phyloP scores from a whole-genome alignment of 2,888 invertebrate species.

The Aquatica leii region DNA sequence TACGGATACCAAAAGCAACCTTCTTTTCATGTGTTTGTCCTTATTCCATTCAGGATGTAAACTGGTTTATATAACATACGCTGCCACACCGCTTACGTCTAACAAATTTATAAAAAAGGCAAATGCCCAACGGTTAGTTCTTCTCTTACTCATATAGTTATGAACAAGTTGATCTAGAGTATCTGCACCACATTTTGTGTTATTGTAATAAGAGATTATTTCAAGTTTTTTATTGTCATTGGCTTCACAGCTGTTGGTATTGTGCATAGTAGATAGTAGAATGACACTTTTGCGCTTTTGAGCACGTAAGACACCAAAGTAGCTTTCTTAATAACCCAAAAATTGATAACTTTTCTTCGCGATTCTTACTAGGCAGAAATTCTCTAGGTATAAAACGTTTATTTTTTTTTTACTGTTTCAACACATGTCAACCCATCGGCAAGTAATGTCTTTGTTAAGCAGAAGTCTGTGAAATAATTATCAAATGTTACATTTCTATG shows the following conservation, averaged over 20 bases:
- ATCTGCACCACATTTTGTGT: too few relatives aligned
- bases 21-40: background rate
- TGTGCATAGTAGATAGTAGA: background rate
- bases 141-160: background rate
- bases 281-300: constrained; percentile 2
- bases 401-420: constrained; percentile 4
- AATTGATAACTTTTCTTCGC: background rate
- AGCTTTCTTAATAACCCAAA: background rate
- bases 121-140: background rate
- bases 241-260: background rate
- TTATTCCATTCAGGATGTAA: too few relatives aligned
- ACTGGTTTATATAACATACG: background rate
- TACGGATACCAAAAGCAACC: too few relatives aligned
- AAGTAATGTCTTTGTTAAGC: background rate
- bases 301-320: background rate
- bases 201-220: too few relatives aligned
- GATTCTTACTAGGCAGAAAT: background rate
- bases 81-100: background rate
- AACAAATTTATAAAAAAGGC: background rate
- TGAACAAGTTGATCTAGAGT: background rate
- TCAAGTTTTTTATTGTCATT: too few relatives aligned
- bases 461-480: background rate
- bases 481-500: background rate
- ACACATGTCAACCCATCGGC: constrained; percentile 7
- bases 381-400: background rate